phyloP scores from a whole-genome alignment of 2,797 vertebrate species.

The Mycteria americana region DNA sequence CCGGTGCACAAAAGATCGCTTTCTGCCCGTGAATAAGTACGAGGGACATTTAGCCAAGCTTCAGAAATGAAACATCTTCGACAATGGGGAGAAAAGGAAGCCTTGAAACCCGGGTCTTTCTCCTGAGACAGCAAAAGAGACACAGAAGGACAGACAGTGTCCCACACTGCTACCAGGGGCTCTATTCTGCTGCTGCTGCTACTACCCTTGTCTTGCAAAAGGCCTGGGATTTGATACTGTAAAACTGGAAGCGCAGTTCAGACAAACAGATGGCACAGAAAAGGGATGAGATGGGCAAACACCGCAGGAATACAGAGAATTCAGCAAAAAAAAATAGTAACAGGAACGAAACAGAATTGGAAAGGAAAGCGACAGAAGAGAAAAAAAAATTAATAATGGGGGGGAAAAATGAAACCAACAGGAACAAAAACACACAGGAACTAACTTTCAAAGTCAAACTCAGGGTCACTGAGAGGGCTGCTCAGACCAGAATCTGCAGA shows the following conservation, averaged over 20 bases:
- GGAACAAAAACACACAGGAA: conserved; percentile 82
- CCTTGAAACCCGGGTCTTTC: not conserved
- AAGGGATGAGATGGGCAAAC: conserved; percentile 78
- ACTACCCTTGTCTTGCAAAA: not conserved
- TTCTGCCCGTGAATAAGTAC: not conserved
- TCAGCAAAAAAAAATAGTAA: not conserved
- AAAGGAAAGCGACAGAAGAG: conserved; percentile 60
- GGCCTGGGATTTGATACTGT: conserved; percentile 42
- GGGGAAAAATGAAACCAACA: conserved; percentile 70
- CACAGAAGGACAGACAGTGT: not conserved
- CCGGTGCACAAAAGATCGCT: not conserved
- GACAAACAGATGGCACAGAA: conserved; percentile 73
- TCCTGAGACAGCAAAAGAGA: not conserved
- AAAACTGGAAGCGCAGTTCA: conserved; percentile 68
- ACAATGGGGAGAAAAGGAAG: not conserved
- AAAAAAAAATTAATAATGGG: conserved; percentile 43
- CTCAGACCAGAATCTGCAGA: conserved; percentile 98
- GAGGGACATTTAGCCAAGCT: not conserved
- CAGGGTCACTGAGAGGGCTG: conserved; percentile 95
- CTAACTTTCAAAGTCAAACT: conserved; percentile 98
- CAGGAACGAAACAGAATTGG: conserved; percentile 46
- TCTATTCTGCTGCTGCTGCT: not conserved
- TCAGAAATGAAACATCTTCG: not conserved
- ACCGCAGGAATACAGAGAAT: conserved; percentile 65
- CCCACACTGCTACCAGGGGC: not conserved